Percentiles rank a stretch among this genome's conserved stretches.
Conservation (phyloP, 2,113 vertebrate genomes). For the Lepidothrix coronata region DNA sequence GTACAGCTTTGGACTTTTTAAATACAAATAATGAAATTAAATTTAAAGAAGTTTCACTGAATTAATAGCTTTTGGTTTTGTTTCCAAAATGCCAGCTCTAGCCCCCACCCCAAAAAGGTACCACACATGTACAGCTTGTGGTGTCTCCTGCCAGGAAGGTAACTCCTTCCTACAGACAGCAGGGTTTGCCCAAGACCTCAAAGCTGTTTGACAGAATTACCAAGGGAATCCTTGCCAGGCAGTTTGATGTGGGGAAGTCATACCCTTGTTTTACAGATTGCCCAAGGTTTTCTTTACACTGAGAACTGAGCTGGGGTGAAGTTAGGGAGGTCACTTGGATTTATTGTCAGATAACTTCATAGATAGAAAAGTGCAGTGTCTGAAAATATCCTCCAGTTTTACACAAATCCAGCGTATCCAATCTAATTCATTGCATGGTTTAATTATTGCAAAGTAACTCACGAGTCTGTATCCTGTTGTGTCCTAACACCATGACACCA, state of each 20-base stretch:
- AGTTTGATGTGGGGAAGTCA: background rate
- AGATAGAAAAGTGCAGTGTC: background rate
- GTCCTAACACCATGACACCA: no score
- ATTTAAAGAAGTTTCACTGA: background rate
- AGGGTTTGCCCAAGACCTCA: background rate
- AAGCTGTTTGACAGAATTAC: background rate
- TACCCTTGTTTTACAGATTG: background rate
- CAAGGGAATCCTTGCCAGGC: background rate
- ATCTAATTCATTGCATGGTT: background rate
- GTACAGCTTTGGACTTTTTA: background rate
- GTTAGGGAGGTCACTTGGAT: background rate
- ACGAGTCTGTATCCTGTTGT: background rate
- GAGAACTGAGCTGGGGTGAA: background rate
- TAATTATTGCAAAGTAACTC: background rate
- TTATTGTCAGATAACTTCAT: background rate
- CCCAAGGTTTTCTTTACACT: background rate
- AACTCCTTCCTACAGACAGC: background rate
- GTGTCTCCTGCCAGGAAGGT: background rate
- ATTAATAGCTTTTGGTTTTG: background rate
- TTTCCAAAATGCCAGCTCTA: background rate
- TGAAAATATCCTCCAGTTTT: background rate
- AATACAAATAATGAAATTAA: background rate
- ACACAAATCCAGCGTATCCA: background rate
- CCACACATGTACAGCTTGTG: background rate
- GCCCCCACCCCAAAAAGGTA: background rate